These are phyloP conservation scores for Trididemnum nubilum DNA, from an alignment of 23 tunicate genomes.

Conservation along the genomic window DNA sequence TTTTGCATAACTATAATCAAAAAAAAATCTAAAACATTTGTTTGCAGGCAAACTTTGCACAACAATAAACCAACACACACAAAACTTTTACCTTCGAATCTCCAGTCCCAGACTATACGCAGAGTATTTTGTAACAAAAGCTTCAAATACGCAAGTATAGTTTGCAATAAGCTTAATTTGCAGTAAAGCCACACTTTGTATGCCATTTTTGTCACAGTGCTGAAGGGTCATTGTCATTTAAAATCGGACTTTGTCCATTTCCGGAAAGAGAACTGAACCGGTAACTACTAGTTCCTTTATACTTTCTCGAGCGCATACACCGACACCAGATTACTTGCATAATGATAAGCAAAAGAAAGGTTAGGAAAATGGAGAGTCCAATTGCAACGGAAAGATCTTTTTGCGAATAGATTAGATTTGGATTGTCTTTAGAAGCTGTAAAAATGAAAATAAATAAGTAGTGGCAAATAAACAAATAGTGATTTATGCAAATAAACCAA, in stretches of 20 bases:
- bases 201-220: too few species aligned
- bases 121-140: too few species aligned
- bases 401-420: neutral
- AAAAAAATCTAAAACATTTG: too few species aligned
- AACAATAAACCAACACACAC: too few species aligned
- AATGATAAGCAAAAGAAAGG: neutral
- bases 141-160: too few species aligned
- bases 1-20: too few species aligned
- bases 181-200: too few species aligned
- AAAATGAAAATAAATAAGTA: too few species aligned
- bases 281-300: neutral
- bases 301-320: neutral
- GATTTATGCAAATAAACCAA: neutral
- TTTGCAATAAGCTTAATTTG: too few species aligned
- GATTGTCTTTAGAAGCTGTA: neutral
- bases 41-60: too few species aligned
- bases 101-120: too few species aligned
- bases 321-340: neutral
- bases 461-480: neutral
- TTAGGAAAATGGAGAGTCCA: neutral
- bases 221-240: neutral
- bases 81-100: too few species aligned
- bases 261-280: neutral
- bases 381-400: constrained; percentile 10
- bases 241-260: neutral